These are phyloP conservation scores for Rhyacophila evoluta DNA, from an alignment of 2,888 invertebrate genomes.

Conservation along the genomic window DNA sequence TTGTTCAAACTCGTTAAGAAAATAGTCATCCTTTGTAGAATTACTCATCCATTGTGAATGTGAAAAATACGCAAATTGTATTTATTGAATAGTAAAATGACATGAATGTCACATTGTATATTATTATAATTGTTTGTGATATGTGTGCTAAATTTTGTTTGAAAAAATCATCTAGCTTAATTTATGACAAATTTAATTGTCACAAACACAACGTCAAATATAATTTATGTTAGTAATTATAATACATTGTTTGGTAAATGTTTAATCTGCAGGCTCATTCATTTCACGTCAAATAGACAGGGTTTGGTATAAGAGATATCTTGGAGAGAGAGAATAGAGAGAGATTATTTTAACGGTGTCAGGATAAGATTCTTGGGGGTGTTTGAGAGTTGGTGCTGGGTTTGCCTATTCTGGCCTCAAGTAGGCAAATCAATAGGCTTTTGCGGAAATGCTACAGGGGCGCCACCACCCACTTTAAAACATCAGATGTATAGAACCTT, in stretches of 20 bases:
- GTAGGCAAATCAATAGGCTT: slow-evolving; percentile 24
- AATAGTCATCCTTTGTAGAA: no score
- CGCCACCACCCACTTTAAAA: background rate
- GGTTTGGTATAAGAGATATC: background rate
- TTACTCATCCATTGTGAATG: no score
- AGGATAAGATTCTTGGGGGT: background rate
- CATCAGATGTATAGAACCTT: background rate
- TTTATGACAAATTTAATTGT: background rate
- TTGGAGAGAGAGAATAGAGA: background rate
- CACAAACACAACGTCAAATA: background rate
- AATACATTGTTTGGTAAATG: background rate
- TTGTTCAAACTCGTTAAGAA: no score
- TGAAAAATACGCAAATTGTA: no score
- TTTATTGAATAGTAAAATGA: no score
- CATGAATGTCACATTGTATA: no score
- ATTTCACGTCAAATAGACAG: background rate
- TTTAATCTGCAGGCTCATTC: background rate
- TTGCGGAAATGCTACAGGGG: slow-evolving; percentile 19
- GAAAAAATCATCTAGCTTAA: no score
- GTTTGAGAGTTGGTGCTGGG: background rate
- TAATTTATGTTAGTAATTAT: background rate
- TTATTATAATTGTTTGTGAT: no score
- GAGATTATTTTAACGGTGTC: background rate
- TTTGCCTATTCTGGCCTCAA: slow-evolving; percentile 9
- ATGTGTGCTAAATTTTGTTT: no score